Evolutionary conservation across 2,797 vertebrate species (phyloP).

Genomic region (Nothura maculosa): DNA sequence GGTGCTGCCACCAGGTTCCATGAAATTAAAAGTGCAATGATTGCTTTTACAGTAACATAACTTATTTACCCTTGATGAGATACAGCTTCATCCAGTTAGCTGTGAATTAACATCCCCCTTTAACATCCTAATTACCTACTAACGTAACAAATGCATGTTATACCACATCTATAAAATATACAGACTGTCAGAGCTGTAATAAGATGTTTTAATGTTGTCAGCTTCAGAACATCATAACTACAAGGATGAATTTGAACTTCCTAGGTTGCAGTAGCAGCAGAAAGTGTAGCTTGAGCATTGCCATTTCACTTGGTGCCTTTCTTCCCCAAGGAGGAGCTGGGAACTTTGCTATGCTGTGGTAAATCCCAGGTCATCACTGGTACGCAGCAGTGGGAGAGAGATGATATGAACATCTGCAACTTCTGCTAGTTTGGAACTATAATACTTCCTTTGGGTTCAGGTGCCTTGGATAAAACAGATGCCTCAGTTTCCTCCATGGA

Average conservation of each 20-base stretch:
- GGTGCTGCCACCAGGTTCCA: not conserved
- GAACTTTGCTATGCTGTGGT: not conserved
- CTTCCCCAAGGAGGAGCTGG: not conserved
- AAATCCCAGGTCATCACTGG: not conserved
- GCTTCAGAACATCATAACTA: not conserved
- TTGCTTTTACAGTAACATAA: not conserved
- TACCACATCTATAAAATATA: not conserved
- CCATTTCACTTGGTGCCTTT: not conserved
- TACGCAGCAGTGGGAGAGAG: fast-evolving
- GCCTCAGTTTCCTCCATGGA: not conserved
- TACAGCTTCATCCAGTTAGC: not conserved
- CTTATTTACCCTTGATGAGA: not conserved
- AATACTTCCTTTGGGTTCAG: not conserved
- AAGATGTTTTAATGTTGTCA: not conserved
- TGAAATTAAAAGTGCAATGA: not conserved
- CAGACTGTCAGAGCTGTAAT: not conserved
- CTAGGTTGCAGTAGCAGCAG: not conserved
- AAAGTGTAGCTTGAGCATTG: not conserved
- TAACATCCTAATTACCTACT: not conserved
- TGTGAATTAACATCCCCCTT: not conserved
- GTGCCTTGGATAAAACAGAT: not conserved
- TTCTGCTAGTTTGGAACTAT: not conserved
- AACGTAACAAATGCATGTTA: not conserved
- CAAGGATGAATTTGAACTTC: not conserved
- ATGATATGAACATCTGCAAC: not conserved